Percentiles rank a stretch among this genome's conserved stretches.
phyloP scores from a whole-genome alignment of 2,888 invertebrate genomes.

The Aporophyla nigra region DNA sequence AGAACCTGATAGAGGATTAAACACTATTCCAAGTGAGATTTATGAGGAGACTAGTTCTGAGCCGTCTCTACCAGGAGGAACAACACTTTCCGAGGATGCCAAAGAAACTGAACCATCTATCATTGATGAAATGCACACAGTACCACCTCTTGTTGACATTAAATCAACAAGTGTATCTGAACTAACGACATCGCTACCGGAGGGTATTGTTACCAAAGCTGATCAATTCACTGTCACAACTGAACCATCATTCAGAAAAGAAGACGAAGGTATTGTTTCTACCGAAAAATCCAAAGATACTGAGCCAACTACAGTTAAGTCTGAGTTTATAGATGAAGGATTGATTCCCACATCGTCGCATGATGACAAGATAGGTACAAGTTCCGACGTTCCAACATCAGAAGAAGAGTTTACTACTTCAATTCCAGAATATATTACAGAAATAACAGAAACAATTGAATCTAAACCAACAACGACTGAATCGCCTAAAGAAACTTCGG shows the following conservation, averaged over 20 bases:
- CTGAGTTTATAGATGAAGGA: constrained; percentile 65
- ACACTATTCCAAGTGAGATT: constrained; percentile 77
- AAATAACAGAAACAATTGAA: constrained; percentile 53
- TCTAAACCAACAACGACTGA: constrained; percentile 46
- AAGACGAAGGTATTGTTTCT: constrained; percentile 57
- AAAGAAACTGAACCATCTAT: constrained; percentile 60
- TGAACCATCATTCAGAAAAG: constrained; percentile 69
- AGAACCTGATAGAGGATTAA: constrained; percentile 78
- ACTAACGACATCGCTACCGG: constrained; percentile 50
- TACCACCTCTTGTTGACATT: constrained; percentile 29
- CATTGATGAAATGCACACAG: constrained; percentile 48
- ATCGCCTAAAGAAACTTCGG: constrained; percentile 47
- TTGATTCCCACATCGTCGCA: constrained; percentile 64
- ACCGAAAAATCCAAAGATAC: constrained; percentile 58
- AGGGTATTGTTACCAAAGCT: constrained; percentile 59
- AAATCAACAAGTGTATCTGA: constrained; percentile 48
- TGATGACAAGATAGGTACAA: constrained; percentile 59
- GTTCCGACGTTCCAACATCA: constrained; percentile 53
- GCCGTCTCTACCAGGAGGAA: constrained; percentile 57
- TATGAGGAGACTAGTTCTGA: constrained; percentile 70
- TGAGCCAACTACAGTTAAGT: constrained; percentile 65
- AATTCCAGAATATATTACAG: constrained; percentile 61
- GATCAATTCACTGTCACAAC: constrained; percentile 68
- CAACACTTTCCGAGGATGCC: constrained; percentile 54
- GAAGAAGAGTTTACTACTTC: constrained; percentile 63